These are phyloP conservation scores for Calvadosia cruxmelitensis DNA, from an alignment of 30 jellyfish, hydroid and myxozoan genomes.

Conservation along the genomic window DNA sequence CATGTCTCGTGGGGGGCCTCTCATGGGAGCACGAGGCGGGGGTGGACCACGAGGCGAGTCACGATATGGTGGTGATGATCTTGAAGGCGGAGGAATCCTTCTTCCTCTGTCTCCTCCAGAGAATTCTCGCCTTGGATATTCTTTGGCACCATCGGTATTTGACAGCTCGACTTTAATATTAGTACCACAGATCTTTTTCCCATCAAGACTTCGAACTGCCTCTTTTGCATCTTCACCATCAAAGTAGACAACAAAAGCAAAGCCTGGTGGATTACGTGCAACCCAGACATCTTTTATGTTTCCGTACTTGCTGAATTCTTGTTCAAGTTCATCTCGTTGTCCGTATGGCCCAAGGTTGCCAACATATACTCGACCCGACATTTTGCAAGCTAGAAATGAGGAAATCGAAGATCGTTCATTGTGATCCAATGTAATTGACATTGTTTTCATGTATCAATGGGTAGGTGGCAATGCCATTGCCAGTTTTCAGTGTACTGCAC, in stretches of 20 bases:
- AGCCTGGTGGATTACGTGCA: conserved; percentile 79
- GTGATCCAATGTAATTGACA: no score
- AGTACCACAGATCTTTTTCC: conserved; percentile 35
- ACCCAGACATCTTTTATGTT: conserved; percentile 49
- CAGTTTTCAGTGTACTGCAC: no score
- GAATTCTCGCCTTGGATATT: conserved; percentile 10
- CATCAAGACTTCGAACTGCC: conserved; percentile 49
- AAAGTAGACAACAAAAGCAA: conserved; percentile 40
- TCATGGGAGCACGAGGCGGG: not conserved
- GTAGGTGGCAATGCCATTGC: no score
- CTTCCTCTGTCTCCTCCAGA: conserved; percentile 8
- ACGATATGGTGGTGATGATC: conserved; percentile 8
- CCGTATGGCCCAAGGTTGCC: conserved; percentile 46
- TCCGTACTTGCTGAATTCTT: conserved; percentile 51
- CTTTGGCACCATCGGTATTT: conserved; percentile 8
- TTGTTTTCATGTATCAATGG: no score
- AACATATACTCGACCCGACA: conserved; percentile 41
- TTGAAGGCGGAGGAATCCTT: not conserved
- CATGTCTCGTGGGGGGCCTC: conserved; percentile 9
- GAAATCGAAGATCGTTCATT: not conserved
- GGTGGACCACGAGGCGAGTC: conserved; percentile 11
- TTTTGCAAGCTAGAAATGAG: not conserved
- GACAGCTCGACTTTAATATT: conserved; percentile 35
- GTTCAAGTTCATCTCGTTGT: conserved; percentile 27
- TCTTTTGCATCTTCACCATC: conserved; percentile 42